phyloP scores from a whole-genome alignment of 2,797 vertebrate genomes.

The Rhinella marina region DNA sequence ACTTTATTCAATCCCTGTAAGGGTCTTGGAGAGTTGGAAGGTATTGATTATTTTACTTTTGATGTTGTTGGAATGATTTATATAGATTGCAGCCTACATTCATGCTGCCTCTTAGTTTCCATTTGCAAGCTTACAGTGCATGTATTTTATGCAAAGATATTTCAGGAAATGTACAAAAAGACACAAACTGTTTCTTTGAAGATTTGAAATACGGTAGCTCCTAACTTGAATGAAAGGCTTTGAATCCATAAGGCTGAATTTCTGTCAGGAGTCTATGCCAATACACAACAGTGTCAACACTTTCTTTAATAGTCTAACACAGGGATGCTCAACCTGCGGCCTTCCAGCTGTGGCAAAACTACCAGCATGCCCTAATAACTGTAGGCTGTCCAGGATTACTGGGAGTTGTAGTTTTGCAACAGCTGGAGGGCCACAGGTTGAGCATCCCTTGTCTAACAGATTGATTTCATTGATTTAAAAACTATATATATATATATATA shows the following conservation, averaged over 20 bases:
- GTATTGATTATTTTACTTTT: slow-evolving; percentile 48
- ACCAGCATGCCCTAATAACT: no score
- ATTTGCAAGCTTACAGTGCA: slow-evolving; percentile 9
- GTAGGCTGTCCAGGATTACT: no score
- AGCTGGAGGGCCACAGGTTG: no score
- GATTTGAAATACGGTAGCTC: slow-evolving; percentile 12
- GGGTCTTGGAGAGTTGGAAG: slow-evolving; percentile 9
- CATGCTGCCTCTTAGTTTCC: not conserved
- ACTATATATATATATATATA: no score
- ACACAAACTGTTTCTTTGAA: slow-evolving; percentile 11
- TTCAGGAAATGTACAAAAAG: slow-evolving; percentile 7
- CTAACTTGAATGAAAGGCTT: slow-evolving; percentile 7
- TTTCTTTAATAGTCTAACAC: not conserved
- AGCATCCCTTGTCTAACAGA: not conserved
- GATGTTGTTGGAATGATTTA: slow-evolving; percentile 28
- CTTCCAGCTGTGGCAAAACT: no score
- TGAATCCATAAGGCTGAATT: slow-evolving; percentile 13
- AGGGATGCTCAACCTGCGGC: no score
- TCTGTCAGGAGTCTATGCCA: not conserved
- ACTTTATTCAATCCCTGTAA: slow-evolving; percentile 28
- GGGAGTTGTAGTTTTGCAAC: no score
- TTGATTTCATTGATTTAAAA: no score
- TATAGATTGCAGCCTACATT: slow-evolving; percentile 17
- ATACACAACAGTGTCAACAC: not conserved
- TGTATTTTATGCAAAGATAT: not conserved